Base-by-base conservation (phyloP, 2,888 invertebrate genomes). In the Monoplex corrugatus region DNA sequence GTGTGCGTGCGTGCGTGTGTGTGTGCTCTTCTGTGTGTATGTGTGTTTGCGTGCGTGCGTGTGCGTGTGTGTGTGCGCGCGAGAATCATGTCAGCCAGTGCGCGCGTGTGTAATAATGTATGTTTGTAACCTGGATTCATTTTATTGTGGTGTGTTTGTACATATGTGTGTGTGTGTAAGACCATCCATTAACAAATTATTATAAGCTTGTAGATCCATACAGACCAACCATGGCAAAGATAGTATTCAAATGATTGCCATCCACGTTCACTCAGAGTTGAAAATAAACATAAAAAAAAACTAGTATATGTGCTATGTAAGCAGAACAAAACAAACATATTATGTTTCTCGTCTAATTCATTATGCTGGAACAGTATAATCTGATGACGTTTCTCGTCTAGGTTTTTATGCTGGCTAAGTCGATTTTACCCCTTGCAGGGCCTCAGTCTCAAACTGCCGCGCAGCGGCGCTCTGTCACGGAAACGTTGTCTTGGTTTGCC, bases 401-500 rank as follows among this genome's bases (percentile, higher is more conserved):
- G 1, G 32, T 68, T 23, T n/a, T 6, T 28, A n/a, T n/a, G 23
- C 75, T 3, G 16, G 10, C 75, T 13, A 35, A 38, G 10, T 5
- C 8, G 10, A 13, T 38, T 16, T 10, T 13, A 75, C 35, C 78
- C 78, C 78, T 40, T 10, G 16, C 78, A 80, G 78, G 78, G 78
- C 78, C 78, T 43, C 78, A 80, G 0, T 2, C 10, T 16, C 40
- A 0, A 6, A 40, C 78, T 23, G 43, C 78, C 78, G 78, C 78
- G 23, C 10, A 32, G 78, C 43, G 78, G 78, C 43, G 78, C 78
- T 80, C 78, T 28, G 40, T 28, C 43, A 43, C 78, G 78, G 78
- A 40, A 80, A 80, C 38, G 28, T 28, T 80, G 78, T 80, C 78
- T 80, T 43, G 78, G 78, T 80, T 40, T 80, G 78, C 78, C 78